These are phyloP conservation scores for Xylocampa areola DNA, from an alignment of 2,888 invertebrate species.

Conservation along the genomic window DNA sequence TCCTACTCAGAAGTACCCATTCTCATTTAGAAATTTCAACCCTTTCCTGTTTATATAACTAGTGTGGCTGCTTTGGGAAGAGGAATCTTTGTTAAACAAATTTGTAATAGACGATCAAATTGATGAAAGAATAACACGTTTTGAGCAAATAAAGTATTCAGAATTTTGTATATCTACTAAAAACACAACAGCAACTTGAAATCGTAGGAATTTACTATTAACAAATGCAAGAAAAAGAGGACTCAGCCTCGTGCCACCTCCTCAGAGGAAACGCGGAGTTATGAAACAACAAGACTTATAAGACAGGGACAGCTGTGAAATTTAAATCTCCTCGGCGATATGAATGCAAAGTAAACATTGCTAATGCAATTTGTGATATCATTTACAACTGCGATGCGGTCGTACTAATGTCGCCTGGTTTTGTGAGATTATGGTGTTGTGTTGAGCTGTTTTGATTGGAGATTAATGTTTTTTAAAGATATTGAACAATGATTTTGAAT, in stretches of 20 bases:
- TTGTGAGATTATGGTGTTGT: constrained; percentile 26
- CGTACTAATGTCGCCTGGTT: constrained; percentile 75
- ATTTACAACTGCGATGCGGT: constrained; percentile 71
- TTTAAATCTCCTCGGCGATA: constrained; percentile 63
- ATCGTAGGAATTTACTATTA: constrained; percentile 35
- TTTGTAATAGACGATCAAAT: too few species aligned
- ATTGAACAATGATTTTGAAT: background rate
- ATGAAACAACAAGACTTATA: constrained; percentile 55
- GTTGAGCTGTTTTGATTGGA: constrained; percentile 21
- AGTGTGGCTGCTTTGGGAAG: too few species aligned
- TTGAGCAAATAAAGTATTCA: too few species aligned
- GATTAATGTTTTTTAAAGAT: constrained; percentile 16
- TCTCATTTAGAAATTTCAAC: too few species aligned
- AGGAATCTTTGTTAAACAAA: too few species aligned
- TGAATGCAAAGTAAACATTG: constrained; percentile 69
- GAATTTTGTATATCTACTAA: too few species aligned
- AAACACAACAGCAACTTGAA: too few species aligned
- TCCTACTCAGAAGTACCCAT: too few species aligned
- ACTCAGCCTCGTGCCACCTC: constrained; percentile 49
- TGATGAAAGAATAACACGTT: too few species aligned
- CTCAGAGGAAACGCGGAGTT: constrained; percentile 45
- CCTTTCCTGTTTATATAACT: too few species aligned
- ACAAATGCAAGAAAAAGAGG: constrained; percentile 38
- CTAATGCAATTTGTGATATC: constrained; percentile 81
- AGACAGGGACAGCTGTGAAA: constrained; percentile 54